Evolutionary conservation across 2,113 vertebrate genomes (phyloP), one percentile per base, ranked within the genome.

Genomic region (Heterotilapia buettikoferi): DNA sequence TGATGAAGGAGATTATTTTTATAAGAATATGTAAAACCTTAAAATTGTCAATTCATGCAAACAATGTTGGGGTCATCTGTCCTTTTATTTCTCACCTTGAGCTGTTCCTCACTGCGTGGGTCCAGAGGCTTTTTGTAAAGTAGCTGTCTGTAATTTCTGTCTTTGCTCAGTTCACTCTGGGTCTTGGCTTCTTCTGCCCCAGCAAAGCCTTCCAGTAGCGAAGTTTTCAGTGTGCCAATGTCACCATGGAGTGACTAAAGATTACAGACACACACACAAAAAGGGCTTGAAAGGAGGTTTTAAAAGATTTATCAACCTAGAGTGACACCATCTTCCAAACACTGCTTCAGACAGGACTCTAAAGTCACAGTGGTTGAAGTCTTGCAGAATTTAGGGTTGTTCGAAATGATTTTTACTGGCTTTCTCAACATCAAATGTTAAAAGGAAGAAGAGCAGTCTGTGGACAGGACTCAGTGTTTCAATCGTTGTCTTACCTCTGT

Each of bases 121-220:
- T 99, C 98, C 91, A 99, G 95, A 1, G 98, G 98, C 84, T 98
- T 98, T 94, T 98, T 98, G 90, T 98, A 99, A 8, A 99, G 96
- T 56, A 99, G 92, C 71, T 97, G 97, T 43, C 98, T 96, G 90
- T 99, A 99, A 1, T 95, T 96, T 0, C 90, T 96, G 90, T 98
- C 97, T 21, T 21, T 92, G 88, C 97, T 97, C 66, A 97, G 96
- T 78, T 98, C 97, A 0, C 95, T 97, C 90, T 98, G 98, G 24
- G 97, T 95, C 90, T 94, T 97, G 19, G 97, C 98, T 76, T 99
- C 98, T 87, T 99, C 98, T 1, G 97, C 96, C 6, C 97, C 98
- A 5, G 98, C 98, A 92, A 99, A 99, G 7, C 97, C 98, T 92
- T 99, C 98, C 87, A 99, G 95, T 59, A 99, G 89, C 5, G 96